Evolutionary conservation across 2,797 vertebrate genomes (phyloP), one percentile per base, ranked within the genome.

Genomic region (Euphonia xanthogaster): DNA sequence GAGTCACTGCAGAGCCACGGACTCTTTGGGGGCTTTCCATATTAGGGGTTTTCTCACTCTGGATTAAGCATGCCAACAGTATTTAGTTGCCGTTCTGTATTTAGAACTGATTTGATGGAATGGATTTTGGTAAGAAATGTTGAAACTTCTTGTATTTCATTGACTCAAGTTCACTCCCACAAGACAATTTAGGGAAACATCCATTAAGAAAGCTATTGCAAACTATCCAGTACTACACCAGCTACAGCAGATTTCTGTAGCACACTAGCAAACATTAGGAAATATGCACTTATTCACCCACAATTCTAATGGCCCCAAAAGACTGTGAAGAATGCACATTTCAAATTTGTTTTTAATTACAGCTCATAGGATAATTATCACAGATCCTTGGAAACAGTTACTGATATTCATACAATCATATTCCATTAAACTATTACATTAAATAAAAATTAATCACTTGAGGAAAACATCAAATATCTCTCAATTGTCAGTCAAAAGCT

Each of bases 41-140:
- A 95, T 97, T 96, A 94, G 94, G 90, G 95, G 75, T 85, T 97
- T 95, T 95, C 77, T 94, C 92, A 71, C 93, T 92, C 84, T 72
- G 80, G 62, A 90, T 91, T 91, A 76, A 95, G 95, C 93, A 61
- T 92, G 83, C 95, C 95, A 94, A 76, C 62, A 87, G 80, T 68
- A 92, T 75, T 90, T 87, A 89, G 92, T 91, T 93, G 83, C 51
- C 0, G 4, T 88, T 94, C 93, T 91, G 87, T 90, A 96, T 96
- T 97, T 95, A 97, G 94, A 96, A 90, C 58, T 70, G 87, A 88
- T 93, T 90, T 91, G 55, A 65, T 88, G 70, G 70, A 91, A 91
- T 67, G 79, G 82, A 58, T 93, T 90, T 95, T 51, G 25, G 66
- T 78, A 92, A 86, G 82, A 94, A 94, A 93, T 79, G 60, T 50